phyloP scores from a whole-genome alignment of 2,113 vertebrate species.

The Rhinolophus ferrumequinum region DNA sequence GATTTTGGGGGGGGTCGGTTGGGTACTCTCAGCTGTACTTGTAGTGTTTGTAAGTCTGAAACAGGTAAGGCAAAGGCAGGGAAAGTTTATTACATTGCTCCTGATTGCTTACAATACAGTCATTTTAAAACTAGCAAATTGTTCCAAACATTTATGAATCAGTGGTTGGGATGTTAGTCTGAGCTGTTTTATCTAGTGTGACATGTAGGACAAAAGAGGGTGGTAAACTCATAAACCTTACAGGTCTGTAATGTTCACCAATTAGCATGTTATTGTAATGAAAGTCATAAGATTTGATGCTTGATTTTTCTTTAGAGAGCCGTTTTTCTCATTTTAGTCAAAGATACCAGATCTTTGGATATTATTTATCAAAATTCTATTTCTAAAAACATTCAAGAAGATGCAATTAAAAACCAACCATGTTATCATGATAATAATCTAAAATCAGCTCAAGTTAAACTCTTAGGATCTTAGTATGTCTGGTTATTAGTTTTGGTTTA shows the following conservation, averaged over 20 bases:
- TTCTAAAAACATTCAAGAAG: conserved; percentile 51
- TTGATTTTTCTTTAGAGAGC: background rate
- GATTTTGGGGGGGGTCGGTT: background rate
- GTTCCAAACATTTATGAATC: background rate
- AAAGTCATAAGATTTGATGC: background rate
- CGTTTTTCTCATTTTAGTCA: conserved; percentile 23
- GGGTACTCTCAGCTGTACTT: background rate
- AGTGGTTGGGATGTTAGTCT: background rate
- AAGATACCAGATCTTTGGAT: background rate
- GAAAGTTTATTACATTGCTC: background rate
- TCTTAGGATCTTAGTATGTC: background rate
- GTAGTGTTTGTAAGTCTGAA: background rate
- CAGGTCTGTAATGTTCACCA: background rate
- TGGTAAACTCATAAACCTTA: background rate
- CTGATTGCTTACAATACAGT: background rate
- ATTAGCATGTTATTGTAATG: background rate
- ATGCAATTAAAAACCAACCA: conserved; percentile 22
- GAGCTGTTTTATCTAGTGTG: background rate
- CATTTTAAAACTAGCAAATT: background rate
- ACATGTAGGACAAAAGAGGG: background rate
- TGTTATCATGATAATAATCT: background rate
- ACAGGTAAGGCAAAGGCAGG: background rate
- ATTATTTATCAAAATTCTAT: conserved; percentile 35
- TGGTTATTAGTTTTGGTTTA: background rate
- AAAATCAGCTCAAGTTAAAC: conserved; percentile 24